Conservation (phyloP, 2,888 invertebrate genomes). For the Lymantria dispar region DNA sequence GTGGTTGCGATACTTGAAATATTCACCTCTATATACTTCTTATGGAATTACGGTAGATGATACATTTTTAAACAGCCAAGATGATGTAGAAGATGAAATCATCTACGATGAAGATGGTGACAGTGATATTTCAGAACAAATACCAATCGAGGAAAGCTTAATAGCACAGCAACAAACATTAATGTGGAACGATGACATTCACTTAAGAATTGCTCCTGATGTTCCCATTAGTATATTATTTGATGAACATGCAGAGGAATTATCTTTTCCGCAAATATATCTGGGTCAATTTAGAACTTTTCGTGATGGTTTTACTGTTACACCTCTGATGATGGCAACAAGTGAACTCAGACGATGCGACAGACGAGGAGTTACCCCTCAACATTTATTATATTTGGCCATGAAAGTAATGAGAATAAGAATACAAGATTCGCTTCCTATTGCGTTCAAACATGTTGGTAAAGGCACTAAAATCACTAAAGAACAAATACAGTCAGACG, state of each 20-base stretch:
- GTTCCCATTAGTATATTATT: not conserved
- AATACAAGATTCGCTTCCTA: slow-evolving; percentile 16
- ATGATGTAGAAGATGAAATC: slow-evolving; percentile 25
- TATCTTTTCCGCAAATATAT: slow-evolving; percentile 49
- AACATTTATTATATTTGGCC: slow-evolving; percentile 35
- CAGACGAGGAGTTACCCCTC: slow-evolving; percentile 47
- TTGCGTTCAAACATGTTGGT: slow-evolving; percentile 35
- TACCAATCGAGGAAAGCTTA: slow-evolving; percentile 30
- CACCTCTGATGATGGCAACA: slow-evolving; percentile 30
- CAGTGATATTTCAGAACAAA: slow-evolving; percentile 22
- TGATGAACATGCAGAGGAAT: slow-evolving; percentile 36
- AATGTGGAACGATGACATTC: slow-evolving; percentile 27
- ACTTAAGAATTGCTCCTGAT: too few species aligned
- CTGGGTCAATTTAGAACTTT: slow-evolving; percentile 33
- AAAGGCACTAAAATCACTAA: slow-evolving; percentile 37
- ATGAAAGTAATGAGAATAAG: slow-evolving; percentile 13
- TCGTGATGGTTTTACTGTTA: slow-evolving; percentile 21
- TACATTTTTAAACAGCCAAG: slow-evolving; percentile 21
- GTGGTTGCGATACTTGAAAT: slow-evolving; percentile 30
- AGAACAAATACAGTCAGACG: slow-evolving; percentile 36
- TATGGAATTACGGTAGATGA: slow-evolving; percentile 29
- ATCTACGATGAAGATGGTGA: too few species aligned
- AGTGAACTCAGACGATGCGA: slow-evolving; percentile 40
- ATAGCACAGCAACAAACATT: slow-evolving; percentile 27
- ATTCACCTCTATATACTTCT: slow-evolving; percentile 30